Percentiles rank a stretch among this genome's conserved stretches.
Evolutionary conservation across 2,113 vertebrate genomes (phyloP).

Genomic region (Hippocampus comes): DNA sequence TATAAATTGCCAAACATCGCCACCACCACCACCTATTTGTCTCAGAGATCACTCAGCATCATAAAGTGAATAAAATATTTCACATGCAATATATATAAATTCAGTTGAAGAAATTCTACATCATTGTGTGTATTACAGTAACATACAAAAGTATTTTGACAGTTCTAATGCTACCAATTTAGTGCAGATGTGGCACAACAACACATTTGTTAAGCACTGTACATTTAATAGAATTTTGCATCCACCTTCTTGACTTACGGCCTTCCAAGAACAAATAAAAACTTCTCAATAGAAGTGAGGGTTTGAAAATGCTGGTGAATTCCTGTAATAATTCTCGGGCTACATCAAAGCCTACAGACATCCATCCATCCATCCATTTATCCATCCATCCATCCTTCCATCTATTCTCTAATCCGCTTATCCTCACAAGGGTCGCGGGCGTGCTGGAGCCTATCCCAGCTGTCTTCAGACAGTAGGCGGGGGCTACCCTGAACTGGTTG

Average conservation of each 20-base stretch:
- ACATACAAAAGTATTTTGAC: background rate
- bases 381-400: no score
- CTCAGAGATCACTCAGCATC: no score
- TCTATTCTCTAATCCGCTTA: no score
- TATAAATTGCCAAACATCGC: no score
- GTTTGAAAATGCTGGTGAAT: background rate
- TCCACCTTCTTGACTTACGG: background rate
- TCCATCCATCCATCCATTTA: no score
- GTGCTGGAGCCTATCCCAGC: no score
- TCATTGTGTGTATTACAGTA: background rate
- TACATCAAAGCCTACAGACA: background rate
- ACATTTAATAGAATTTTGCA: background rate
- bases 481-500: no score
- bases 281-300: background rate
- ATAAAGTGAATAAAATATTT: no score
- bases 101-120: background rate
- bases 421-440: no score
- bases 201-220: background rate
- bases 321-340: background rate
- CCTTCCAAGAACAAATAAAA: background rate
- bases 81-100: background rate
- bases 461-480: no score
- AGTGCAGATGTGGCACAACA: background rate
- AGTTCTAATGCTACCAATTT: no score
- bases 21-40: no score